Evolutionary conservation across 2,113 vertebrate species (phyloP).

Genomic region (Eonycteris spelaea): DNA sequence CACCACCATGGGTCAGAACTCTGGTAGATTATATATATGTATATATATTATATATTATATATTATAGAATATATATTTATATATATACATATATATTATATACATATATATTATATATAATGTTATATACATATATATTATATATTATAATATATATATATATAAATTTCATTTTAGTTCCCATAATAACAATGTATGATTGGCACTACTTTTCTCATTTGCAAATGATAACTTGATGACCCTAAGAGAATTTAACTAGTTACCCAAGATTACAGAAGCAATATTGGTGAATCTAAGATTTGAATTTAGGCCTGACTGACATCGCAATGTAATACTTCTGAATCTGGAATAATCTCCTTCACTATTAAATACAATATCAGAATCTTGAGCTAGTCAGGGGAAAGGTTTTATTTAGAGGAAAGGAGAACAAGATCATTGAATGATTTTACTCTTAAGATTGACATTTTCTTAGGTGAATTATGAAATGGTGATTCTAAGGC

Average conservation of each 20-base stretch:
- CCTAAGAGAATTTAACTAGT: neutral
- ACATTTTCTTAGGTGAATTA: slow-evolving; percentile 3
- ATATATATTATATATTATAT: no score
- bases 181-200: neutral
- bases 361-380: neutral
- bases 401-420: neutral
- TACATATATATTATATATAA: no score
- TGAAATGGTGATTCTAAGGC: neutral
- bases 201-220: slow-evolving; percentile 21
- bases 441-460: neutral
- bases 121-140: no score
- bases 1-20: neutral
- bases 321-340: neutral
- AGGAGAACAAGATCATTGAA: neutral
- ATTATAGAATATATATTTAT: no score
- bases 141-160: no score
- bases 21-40: neutral
- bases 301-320: neutral
- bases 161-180: neutral
- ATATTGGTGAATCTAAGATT: neutral
- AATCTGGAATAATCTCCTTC: neutral
- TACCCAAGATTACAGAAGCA: neutral
- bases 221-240: neutral
- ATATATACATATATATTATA: no score
- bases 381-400: neutral